Conservation (phyloP, 2,797 vertebrate genomes). For the Enteromius thamalakanensis region DNA sequence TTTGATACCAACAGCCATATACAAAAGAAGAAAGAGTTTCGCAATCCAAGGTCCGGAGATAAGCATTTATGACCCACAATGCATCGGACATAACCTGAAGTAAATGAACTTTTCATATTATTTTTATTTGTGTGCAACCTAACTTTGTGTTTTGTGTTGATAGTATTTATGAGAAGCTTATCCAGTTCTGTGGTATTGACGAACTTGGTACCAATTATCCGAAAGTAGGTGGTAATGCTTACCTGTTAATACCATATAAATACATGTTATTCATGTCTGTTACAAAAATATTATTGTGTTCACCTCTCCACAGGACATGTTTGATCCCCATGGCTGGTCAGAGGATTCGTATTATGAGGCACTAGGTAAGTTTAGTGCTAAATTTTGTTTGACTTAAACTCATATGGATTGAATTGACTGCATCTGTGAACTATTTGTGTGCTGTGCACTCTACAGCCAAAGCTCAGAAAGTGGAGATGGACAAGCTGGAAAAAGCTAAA, state of each 20-base stretch:
- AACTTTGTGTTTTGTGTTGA: slow-evolving; percentile 18
- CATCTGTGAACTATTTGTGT: not conserved
- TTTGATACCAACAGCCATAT: slow-evolving; percentile 97
- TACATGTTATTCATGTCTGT: not conserved
- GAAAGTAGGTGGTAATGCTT: slow-evolving; percentile 75
- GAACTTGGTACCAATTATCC: slow-evolving; percentile 98
- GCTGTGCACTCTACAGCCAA: slow-evolving; percentile 75
- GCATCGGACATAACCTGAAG: not conserved
- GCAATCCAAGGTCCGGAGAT: slow-evolving; percentile 89
- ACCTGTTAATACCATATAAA: not conserved
- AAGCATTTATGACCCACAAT: not conserved
- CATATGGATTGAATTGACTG: not conserved
- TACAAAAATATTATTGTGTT: not conserved
- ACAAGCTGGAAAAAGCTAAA: slow-evolving; percentile 97
- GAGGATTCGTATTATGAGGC: slow-evolving; percentile 97
- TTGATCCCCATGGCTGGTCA: slow-evolving; percentile 97
- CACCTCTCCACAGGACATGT: slow-evolving; percentile 86
- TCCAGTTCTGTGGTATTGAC: slow-evolving; percentile 96
- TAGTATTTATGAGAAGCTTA: slow-evolving; percentile 98
- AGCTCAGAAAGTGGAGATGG: slow-evolving; percentile 98
- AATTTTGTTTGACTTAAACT: not conserved
- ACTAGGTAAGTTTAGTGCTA: slow-evolving; percentile 77
- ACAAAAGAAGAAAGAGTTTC: slow-evolving; percentile 97
- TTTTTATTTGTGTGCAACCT: not conserved
- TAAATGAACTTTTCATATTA: not conserved